Base-by-base conservation (phyloP, 2,797 vertebrate genomes). In the Eulemur albifrons region DNA sequence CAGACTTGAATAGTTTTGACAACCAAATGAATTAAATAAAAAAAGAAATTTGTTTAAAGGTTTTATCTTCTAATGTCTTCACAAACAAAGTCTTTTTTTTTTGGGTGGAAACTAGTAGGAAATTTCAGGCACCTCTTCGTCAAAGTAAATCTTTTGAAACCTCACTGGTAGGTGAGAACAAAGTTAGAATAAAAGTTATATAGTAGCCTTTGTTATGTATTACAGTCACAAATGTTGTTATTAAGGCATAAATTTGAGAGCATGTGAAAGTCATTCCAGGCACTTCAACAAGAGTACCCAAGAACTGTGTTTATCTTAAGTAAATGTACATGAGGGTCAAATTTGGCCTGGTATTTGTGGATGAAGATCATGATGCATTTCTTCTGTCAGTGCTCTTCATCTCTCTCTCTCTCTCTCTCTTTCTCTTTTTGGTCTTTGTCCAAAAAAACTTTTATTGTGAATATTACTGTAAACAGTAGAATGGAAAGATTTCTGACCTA, bases 251-350 rank as follows among this genome's bases (percentile, higher is more conserved):
- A 61, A 87, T 93, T 91, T 96, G 65, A 92, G 35, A 96, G 48
- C 72, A 40, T 72, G 32, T 91, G 52, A 89, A 96, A 96, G 65
- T 96, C 89, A 95, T 95, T 96, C 48, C n/a, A 91, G 54, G 45
- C 79, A 86, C 80, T 96, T 94, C 20, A 90, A 73, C 27, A 84
- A 54, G 75, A 90, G 25, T 93, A 92, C 90, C 59, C 20, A 93
- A 61, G 88, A 94, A 80, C 23, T 79, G 65, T 77, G 25, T 96
- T 96, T 94, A 90, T 94, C 52, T 88, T 87, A 13, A 91, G 86
- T 76, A 63, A 86, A 23, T 57, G 21, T 83, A 95, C 0, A 30
- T 20, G 65, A 18, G 14, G 2, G 52, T 96, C 87, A 93, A 54
- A 89, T 93, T 97, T 94, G 82, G 65, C 69, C 38, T 97, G 63